A percentile compares a stretch with the other conserved stretches of the same genome.
Conservation (phyloP, 2,797 vertebrate species). For the Acrossocheilus wenchowensis region DNA sequence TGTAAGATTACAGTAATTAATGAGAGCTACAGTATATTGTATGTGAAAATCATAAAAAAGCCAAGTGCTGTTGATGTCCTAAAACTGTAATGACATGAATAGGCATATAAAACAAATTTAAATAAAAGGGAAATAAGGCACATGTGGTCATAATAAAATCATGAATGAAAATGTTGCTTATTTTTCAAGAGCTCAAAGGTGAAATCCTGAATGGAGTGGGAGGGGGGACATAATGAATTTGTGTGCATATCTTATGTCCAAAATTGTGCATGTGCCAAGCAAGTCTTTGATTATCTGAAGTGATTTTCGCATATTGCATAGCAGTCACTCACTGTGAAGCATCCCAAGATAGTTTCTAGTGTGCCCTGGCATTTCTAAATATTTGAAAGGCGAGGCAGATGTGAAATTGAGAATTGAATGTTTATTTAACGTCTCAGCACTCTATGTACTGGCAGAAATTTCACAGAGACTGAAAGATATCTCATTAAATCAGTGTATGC, state of each 20-base stretch:
- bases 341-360: conserved; percentile 46
- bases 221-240: background rate
- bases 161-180: background rate
- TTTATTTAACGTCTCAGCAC: conserved; percentile 60
- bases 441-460: conserved; percentile 49
- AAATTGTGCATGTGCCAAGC: background rate
- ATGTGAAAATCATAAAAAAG: background rate
- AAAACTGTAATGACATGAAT: background rate
- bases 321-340: conserved; percentile 42
- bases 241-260: background rate
- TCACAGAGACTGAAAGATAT: conserved; percentile 58
- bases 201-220: background rate
- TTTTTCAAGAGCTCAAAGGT: background rate
- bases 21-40: background rate
- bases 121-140: background rate
- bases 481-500: conserved; percentile 62
- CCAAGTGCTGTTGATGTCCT: background rate
- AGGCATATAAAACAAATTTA: background rate
- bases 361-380: conserved; percentile 61
- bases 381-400: conserved; percentile 61
- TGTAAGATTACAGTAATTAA: background rate
- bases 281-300: conserved; percentile 34
- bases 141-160: background rate
- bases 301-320: conserved; percentile 49
- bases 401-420: conserved; percentile 62